Conservation (phyloP, 2,113 vertebrate species). For the Pterophyllum scalare region DNA sequence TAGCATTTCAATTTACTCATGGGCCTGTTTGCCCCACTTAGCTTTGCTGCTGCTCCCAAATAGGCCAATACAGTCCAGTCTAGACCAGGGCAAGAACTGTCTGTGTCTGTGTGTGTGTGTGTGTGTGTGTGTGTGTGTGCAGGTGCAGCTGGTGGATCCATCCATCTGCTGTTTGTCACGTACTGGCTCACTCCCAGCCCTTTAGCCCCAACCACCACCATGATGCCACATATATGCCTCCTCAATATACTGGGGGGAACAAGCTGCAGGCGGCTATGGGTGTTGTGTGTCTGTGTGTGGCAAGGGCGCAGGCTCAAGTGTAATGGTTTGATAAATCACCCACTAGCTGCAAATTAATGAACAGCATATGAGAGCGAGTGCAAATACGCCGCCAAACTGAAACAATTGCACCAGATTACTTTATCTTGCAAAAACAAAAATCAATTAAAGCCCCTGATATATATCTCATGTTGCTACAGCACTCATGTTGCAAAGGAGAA, state of each 20-base stretch:
- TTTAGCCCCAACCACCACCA: conserved; percentile 62
- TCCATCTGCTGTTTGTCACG: conserved; percentile 62
- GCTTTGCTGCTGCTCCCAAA: conserved; percentile 17
- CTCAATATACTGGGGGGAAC: conserved; percentile 33
- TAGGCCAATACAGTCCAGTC: conserved; percentile 8
- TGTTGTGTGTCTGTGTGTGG: conserved; percentile 1
- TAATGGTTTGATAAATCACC: conserved; percentile 72
- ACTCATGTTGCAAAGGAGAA: background rate
- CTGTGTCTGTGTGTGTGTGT: too few relatives aligned
- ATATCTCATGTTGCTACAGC: conserved; percentile 35
- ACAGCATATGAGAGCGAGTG: conserved; percentile 53
- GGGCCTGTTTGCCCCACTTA: conserved; percentile 34
- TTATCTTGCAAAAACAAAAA: conserved; percentile 63
- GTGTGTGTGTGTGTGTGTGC: background rate
- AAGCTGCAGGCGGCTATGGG: conserved; percentile 1
- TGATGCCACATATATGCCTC: conserved; percentile 37
- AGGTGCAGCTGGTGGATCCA: conserved; percentile 29
- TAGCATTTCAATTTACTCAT: conserved; percentile 21
- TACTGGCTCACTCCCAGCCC: conserved; percentile 57
- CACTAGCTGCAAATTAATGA: conserved; percentile 65
- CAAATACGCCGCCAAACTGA: conserved; percentile 54
- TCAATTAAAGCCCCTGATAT: conserved; percentile 59
- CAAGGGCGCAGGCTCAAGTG: conserved; percentile 47
- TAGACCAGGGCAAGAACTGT: background rate
- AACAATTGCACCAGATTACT: conserved; percentile 57